Evolutionary conservation across 2,113 vertebrate genomes (phyloP).

Genomic region (Emydura subglobosa): DNA sequence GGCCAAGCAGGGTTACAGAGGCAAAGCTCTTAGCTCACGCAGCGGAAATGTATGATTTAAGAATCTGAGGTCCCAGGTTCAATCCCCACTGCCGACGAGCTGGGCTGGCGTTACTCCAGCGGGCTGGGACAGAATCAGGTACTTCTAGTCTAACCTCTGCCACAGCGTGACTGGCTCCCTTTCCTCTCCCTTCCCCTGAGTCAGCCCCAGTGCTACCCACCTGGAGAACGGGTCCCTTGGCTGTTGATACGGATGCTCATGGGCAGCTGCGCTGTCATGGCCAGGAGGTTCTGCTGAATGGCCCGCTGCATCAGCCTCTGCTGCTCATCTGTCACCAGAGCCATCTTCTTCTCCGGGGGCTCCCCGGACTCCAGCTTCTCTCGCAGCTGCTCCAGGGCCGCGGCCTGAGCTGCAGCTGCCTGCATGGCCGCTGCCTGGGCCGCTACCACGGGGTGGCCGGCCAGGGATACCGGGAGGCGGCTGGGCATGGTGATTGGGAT

Average conservation of each 20-base stretch:
- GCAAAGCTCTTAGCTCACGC: not conserved
- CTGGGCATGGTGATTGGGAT: constrained; percentile 81
- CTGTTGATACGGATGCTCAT: constrained; percentile 98
- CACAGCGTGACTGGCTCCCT: not conserved
- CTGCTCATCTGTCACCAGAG: constrained; percentile 89
- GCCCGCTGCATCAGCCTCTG: constrained; percentile 94
- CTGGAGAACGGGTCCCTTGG: constrained; percentile 84
- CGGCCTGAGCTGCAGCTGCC: constrained; percentile 87
- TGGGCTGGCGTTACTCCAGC: not conserved
- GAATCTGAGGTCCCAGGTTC: not conserved
- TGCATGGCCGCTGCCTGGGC: constrained; percentile 86
- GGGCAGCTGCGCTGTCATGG: constrained; percentile 94
- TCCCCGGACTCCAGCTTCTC: constrained; percentile 95
- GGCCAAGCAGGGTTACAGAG: too few relatives aligned
- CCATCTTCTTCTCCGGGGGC: constrained; percentile 96
- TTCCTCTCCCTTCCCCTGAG: not conserved
- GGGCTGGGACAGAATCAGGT: not conserved
- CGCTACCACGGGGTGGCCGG: constrained; percentile 86
- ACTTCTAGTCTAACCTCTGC: not conserved
- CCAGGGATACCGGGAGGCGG: constrained; percentile 83
- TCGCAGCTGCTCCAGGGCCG: constrained; percentile 93
- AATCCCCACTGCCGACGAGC: not conserved
- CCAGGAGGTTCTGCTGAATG: constrained; percentile 95
- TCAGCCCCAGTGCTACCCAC: constrained; percentile 16
- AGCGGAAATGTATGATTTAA: not conserved